phyloP scores from a whole-genome alignment of 2,113 vertebrate species.

The Melanotaenia duboulayi region DNA sequence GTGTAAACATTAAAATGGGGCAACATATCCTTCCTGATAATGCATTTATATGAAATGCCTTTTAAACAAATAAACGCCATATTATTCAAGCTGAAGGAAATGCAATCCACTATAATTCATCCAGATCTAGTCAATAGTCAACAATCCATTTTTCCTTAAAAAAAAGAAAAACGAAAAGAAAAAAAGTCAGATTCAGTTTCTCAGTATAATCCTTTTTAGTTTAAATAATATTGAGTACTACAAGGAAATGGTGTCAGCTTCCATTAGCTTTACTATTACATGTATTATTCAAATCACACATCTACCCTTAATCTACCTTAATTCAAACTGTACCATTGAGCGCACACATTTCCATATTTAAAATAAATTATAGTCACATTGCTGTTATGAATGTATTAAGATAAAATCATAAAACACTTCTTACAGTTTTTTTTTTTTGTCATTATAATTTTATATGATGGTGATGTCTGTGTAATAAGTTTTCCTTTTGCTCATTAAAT shows the following conservation, averaged over 20 bases:
- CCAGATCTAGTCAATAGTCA: constrained; percentile 23
- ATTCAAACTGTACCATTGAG: constrained; percentile 46
- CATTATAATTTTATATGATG: not conserved
- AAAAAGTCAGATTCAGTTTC: not conserved
- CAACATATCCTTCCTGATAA: constrained; percentile 5
- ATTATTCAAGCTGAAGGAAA: constrained; percentile 28
- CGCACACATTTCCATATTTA: not conserved
- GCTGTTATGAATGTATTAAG: not conserved
- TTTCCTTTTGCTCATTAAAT: not conserved
- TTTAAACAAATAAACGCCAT: constrained; percentile 10
- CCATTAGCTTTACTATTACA: constrained; percentile 34
- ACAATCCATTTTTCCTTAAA: constrained; percentile 13
- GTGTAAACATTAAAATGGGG: constrained; percentile 1
- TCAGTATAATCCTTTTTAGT: constrained; percentile 55
- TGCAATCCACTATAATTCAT: constrained; percentile 26
- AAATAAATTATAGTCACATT: not conserved
- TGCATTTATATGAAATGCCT: constrained; percentile 3
- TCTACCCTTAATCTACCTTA: constrained; percentile 54
- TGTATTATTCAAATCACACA: constrained; percentile 55
- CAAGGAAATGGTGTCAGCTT: constrained; percentile 41
- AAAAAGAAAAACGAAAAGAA: not conserved
- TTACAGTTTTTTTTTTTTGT: not conserved
- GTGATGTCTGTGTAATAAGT: not conserved
- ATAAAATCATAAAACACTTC: constrained; percentile 1
- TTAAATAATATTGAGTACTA: too few relatives aligned